phyloP scores from a whole-genome alignment of 2,113 vertebrate species.

The Tupaia tana region DNA sequence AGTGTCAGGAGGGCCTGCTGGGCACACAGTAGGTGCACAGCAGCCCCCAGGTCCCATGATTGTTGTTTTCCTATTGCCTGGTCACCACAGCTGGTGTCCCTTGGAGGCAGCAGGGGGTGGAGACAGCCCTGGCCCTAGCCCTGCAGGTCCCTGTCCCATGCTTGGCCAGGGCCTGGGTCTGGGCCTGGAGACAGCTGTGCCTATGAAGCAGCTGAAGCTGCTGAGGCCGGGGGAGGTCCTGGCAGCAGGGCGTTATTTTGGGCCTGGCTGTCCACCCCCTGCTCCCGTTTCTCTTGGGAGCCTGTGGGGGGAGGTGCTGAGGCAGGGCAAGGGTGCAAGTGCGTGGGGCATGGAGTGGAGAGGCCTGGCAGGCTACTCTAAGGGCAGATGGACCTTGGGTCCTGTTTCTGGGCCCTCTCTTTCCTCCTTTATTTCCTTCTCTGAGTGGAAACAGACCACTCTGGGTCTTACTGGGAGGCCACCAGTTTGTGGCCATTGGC shows the following conservation, averaged over 20 bases:
- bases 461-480: background rate
- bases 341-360: background rate
- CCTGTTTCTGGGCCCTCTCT: constrained; percentile 51
- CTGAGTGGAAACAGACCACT: background rate
- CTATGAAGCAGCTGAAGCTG: constrained; percentile 77
- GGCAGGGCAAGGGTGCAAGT: background rate
- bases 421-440: constrained; percentile 45
- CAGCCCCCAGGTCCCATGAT: background rate
- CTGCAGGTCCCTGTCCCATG: constrained; percentile 29
- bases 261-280: constrained; percentile 68
- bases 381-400: background rate
- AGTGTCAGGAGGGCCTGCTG: background rate
- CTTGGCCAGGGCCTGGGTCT: constrained; percentile 67
- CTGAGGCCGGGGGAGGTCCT: constrained; percentile 54
- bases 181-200: constrained; percentile 76
- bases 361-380: background rate
- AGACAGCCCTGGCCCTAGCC: background rate
- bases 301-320: background rate
- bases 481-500: background rate
- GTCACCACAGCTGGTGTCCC: constrained; percentile 67
- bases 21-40: background rate
- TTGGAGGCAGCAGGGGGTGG: constrained; percentile 39
- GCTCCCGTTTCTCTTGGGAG: constrained; percentile 76
- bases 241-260: constrained; percentile 78
- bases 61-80: constrained; percentile 61